phyloP scores from a whole-genome alignment of 1,140 invertebrate genomes.

The Geopemphigus sp. region DNA sequence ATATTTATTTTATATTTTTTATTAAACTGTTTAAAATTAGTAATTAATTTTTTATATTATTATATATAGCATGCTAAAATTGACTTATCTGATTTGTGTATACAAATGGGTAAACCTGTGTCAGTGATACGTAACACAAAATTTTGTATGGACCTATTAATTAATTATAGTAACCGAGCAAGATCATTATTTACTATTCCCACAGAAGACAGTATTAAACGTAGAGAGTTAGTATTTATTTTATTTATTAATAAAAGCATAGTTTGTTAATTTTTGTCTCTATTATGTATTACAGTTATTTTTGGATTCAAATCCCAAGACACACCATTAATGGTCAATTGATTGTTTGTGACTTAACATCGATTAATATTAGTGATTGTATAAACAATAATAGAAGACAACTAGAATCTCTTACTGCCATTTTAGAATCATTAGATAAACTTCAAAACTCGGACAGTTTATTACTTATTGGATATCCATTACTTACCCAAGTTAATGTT shows the following conservation, averaged over 20 bases:
- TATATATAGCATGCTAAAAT: slow-evolving; percentile 26
- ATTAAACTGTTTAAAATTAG: not conserved
- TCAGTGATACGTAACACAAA: slow-evolving; percentile 35
- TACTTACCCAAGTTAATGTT: slow-evolving; percentile 47
- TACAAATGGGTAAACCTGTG: slow-evolving; percentile 43
- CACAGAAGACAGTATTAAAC: slow-evolving; percentile 21
- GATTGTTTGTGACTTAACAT: slow-evolving; percentile 33
- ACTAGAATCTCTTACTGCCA: slow-evolving; percentile 35
- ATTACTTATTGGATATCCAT: slow-evolving; percentile 37
- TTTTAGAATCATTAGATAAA: slow-evolving; percentile 30
- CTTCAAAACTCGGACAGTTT: slow-evolving; percentile 36
- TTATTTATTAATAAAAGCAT: not conserved
- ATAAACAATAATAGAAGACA: slow-evolving; percentile 41
- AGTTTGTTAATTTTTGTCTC: too few species aligned
- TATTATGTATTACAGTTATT: slow-evolving; percentile 20
- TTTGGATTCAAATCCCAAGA: slow-evolving; percentile 41
- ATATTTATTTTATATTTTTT: not conserved
- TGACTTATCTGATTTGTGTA: slow-evolving; percentile 8
- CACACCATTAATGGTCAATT: not conserved
- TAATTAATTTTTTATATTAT: not conserved
- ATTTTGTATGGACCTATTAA: slow-evolving; percentile 36
- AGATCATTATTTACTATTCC: slow-evolving; percentile 47
- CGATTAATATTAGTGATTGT: slow-evolving; percentile 31
- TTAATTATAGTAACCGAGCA: slow-evolving; percentile 34
- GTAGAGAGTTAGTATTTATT: slow-evolving; percentile 27